phyloP scores from a whole-genome alignment of 2,797 vertebrate genomes.

The Sorex maritimensis region DNA sequence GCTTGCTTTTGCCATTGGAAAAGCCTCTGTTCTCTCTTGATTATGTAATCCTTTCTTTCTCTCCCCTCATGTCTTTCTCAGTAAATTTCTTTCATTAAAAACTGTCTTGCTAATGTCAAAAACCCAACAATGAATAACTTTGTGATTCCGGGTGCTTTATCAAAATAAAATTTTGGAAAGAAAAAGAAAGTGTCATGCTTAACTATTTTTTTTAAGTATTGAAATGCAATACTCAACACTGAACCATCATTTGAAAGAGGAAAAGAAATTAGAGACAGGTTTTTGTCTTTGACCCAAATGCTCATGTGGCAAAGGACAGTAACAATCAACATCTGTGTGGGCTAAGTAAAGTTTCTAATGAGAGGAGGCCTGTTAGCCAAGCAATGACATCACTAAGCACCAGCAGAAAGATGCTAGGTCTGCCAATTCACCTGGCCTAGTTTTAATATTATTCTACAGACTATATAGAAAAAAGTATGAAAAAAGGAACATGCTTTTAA shows the following conservation, averaged over 20 bases:
- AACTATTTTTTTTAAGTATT: too few relatives aligned
- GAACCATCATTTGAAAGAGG: neutral
- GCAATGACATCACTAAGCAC: neutral
- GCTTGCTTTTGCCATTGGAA: too few relatives aligned
- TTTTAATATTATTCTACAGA: neutral
- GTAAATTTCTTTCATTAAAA: too few relatives aligned
- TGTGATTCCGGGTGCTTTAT: too few relatives aligned
- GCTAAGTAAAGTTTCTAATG: neutral
- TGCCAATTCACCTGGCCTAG: neutral
- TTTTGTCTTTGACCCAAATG: neutral
- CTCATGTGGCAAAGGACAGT: neutral
- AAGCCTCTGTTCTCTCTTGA: too few relatives aligned
- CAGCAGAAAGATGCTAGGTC: neutral
- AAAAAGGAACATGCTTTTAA: neutral
- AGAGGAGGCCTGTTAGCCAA: neutral
- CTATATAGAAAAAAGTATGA: neutral
- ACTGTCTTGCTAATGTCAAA: too few relatives aligned
- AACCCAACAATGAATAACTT: too few relatives aligned
- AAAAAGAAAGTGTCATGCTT: too few relatives aligned
- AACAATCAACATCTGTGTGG: neutral
- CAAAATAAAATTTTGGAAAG: too few relatives aligned
- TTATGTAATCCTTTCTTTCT: too few relatives aligned
- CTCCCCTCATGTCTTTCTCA: too few relatives aligned
- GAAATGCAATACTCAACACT: constrained; percentile 32
- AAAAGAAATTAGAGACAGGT: neutral